A percentile compares a stretch with the other conserved stretches of the same genome.
phyloP scores from a whole-genome alignment of 2,797 vertebrate genomes.

The Lerista edwardsae region DNA sequence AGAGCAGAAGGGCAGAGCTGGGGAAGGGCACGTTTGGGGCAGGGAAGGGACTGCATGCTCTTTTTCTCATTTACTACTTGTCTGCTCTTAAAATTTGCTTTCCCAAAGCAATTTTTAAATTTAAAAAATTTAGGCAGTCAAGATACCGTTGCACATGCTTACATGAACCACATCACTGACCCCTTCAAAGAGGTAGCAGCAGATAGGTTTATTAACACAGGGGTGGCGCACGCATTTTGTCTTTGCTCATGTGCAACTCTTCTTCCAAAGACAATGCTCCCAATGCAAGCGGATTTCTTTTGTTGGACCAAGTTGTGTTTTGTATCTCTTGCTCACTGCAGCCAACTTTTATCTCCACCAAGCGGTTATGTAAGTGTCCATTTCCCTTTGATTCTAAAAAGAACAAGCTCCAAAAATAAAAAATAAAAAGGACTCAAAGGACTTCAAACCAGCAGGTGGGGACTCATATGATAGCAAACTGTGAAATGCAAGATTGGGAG shows the following conservation, averaged over 20 bases:
- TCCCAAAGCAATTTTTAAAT: neutral
- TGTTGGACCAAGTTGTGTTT: neutral
- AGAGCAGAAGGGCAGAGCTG: neutral
- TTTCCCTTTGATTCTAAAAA: constrained; percentile 25
- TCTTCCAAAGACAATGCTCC: neutral
- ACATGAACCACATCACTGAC: neutral
- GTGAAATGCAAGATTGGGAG: constrained; percentile 7
- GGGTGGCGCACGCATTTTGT: too few species aligned
- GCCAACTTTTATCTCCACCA: too few species aligned
- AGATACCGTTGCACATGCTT: neutral
- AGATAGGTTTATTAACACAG: too few species aligned
- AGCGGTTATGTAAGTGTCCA: neutral
- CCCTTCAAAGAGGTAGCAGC: neutral
- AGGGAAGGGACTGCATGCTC: neutral
- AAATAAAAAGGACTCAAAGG: neutral
- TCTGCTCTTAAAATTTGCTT: neutral
- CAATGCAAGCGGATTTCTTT: neutral
- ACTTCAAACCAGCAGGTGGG: constrained; percentile 1
- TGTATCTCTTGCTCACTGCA: neutral
- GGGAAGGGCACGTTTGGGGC: neutral
- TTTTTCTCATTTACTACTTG: neutral
- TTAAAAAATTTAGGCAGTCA: neutral
- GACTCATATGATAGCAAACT: neutral
- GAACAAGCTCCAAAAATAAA: constrained; percentile 1
- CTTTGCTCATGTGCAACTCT: neutral